phyloP scores from a whole-genome alignment of 1,140 invertebrate genomes.

The Caenorhabditis remanei region DNA sequence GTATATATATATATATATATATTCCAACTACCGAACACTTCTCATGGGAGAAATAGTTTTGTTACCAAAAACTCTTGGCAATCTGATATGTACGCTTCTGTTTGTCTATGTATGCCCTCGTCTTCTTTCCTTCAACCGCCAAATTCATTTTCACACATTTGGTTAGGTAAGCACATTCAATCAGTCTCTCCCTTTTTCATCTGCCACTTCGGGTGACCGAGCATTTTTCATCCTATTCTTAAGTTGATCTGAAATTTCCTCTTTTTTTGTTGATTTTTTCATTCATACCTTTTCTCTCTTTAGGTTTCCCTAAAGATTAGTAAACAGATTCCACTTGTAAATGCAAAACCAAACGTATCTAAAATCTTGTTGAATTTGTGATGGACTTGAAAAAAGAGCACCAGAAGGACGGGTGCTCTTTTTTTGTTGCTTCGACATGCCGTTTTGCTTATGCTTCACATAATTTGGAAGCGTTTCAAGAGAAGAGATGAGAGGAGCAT shows the following conservation, averaged over 20 bases:
- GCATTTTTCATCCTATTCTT: background rate
- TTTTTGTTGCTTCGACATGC: background rate
- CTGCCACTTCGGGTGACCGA: background rate
- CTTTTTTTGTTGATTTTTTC: background rate
- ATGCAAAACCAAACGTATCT: slow-evolving; percentile 22
- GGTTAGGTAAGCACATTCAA: slow-evolving; percentile 39
- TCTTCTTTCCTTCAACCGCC: background rate
- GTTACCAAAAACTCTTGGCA: background rate
- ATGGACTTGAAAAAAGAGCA: slow-evolving; percentile 16
- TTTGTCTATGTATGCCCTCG: background rate
- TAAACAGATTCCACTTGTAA: background rate
- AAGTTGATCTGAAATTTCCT: background rate
- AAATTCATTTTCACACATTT: slow-evolving; percentile 22
- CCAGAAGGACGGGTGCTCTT: slow-evolving; percentile 23
- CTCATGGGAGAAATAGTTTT: background rate
- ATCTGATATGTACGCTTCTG: slow-evolving; percentile 26
- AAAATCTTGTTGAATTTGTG: slow-evolving; percentile 37
- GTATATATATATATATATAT: too few species aligned
- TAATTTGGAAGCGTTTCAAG: slow-evolving; percentile 55
- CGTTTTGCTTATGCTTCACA: slow-evolving; percentile 56
- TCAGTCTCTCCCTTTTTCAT: slow-evolving; percentile 4
- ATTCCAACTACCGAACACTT: background rate
- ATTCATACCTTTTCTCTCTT: too few species aligned
- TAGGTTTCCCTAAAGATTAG: too few species aligned
- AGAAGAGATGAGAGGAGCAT: slow-evolving; percentile 48